Percentiles rank a stretch among this genome's conserved stretches.
phyloP scores from a whole-genome alignment of 2,888 invertebrate species.

The Tetragonula carbonaria region DNA sequence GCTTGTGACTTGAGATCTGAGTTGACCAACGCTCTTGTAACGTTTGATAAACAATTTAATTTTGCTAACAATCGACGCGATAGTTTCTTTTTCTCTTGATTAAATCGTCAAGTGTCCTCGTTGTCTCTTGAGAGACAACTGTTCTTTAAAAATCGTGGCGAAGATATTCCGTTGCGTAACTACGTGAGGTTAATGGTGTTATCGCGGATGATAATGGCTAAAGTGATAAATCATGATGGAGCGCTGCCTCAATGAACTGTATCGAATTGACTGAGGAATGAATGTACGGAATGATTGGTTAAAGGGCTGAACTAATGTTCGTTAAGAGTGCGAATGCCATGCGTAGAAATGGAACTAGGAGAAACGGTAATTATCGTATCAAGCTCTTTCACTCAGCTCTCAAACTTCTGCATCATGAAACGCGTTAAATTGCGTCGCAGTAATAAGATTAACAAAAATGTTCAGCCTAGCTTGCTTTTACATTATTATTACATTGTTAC shows the following conservation, averaged over 20 bases:
- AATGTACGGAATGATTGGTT: conserved; percentile 5
- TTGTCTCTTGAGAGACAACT: background rate
- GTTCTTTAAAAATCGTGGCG: background rate
- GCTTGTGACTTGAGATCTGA: no score
- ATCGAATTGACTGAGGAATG: conserved; percentile 15
- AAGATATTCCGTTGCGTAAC: background rate
- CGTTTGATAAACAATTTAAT: no score
- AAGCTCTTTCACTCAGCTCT: background rate
- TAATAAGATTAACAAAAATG: background rate
- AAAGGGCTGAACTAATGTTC: conserved; percentile 6
- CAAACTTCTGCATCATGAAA: background rate
- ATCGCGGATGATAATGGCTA: background rate
- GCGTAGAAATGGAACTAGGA: background rate
- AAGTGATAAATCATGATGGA: background rate
- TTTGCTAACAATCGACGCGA: no score
- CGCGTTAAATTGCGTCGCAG: background rate
- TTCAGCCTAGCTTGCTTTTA: no score
- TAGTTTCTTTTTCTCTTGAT: no score
- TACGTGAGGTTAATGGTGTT: background rate
- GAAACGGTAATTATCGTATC: conserved; percentile 2
- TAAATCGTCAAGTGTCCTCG: no score
- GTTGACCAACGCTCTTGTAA: no score
- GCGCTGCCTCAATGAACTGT: background rate
- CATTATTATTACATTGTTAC: no score
- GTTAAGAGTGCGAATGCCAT: conserved; percentile 1